Evolutionary conservation across 1,140 invertebrate genomes (phyloP).

Genomic region (Dryas iulia): DNA sequence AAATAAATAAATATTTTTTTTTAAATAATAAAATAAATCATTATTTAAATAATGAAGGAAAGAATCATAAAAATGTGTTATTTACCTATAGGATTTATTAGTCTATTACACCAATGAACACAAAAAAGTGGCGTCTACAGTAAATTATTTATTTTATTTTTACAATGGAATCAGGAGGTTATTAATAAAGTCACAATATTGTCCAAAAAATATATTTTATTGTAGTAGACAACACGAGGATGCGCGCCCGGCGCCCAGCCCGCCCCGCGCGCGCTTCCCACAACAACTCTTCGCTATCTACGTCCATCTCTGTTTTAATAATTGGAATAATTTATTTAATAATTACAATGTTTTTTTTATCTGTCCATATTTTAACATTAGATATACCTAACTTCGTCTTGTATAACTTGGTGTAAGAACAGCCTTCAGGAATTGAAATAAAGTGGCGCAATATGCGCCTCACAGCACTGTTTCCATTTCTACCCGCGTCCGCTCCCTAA

Average conservation of each 20-base stretch:
- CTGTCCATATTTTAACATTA: constrained; percentile 77
- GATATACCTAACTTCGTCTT: constrained; percentile 79
- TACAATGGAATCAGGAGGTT: constrained; percentile 2
- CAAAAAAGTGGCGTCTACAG: neutral
- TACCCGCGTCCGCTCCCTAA: constrained; percentile 80
- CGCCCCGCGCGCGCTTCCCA: constrained; percentile 71
- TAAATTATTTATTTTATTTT: neutral
- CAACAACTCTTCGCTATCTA: constrained; percentile 79
- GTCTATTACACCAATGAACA: neutral
- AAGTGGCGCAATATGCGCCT: constrained; percentile 80
- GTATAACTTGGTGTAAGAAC: constrained; percentile 80
- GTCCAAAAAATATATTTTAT: constrained; percentile 81
- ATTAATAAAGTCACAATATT: constrained; percentile 57
- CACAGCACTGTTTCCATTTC: constrained; percentile 95
- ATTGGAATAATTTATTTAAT: constrained; percentile 82
- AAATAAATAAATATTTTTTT: too few species aligned
- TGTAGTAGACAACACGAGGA: constrained; percentile 78
- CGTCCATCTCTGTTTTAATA: constrained; percentile 78
- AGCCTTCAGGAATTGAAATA: constrained; percentile 79
- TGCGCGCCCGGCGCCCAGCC: constrained; percentile 74
- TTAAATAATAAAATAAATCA: too few species aligned
- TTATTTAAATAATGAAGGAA: too few species aligned
- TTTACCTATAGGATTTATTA: neutral
- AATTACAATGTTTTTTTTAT: constrained; percentile 81
- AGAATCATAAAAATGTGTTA: neutral